Conservation (phyloP, 2,113 vertebrate genomes). For the Barbus barbus region DNA sequence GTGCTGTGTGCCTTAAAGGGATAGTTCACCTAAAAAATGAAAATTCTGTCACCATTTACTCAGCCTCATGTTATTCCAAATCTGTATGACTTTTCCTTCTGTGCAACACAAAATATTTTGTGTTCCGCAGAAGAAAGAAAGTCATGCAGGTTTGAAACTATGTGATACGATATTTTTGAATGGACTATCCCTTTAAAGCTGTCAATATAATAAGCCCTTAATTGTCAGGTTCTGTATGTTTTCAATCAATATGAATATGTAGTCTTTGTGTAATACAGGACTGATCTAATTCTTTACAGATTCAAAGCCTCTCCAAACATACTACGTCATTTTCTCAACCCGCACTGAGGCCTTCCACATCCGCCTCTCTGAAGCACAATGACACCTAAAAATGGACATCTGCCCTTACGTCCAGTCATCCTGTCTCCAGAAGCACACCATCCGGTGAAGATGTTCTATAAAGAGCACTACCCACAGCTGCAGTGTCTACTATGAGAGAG, state of each 20-base stretch:
- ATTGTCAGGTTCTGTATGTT: not conserved
- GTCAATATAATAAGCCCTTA: not conserved
- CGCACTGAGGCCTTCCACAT: not conserved
- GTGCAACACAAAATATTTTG: not conserved
- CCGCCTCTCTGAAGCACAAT: slow-evolving; percentile 18
- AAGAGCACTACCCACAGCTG: not conserved
- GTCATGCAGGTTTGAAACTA: not conserved
- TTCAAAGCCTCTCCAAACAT: slow-evolving; percentile 18
- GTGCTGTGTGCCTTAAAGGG: not conserved
- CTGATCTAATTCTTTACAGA: slow-evolving; percentile 23
- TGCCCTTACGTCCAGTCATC: slow-evolving; percentile 2
- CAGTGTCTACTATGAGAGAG: not conserved
- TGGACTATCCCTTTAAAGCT: not conserved
- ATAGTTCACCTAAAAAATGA: slow-evolving; percentile 4
- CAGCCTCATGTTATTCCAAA: not conserved
- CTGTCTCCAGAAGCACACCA: slow-evolving; percentile 33
- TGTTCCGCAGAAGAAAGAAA: not conserved
- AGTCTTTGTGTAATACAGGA: not conserved
- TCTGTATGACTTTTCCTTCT: not conserved
- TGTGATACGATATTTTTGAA: too few species aligned
- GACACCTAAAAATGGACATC: slow-evolving; percentile 39
- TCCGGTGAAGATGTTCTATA: slow-evolving; percentile 14
- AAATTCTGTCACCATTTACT: not conserved
- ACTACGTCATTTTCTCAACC: slow-evolving; percentile 1
- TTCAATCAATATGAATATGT: not conserved